A percentile compares a stretch with the other conserved stretches of the same genome.
These are phyloP conservation scores for Muscina levida DNA, from an alignment of 2,888 invertebrate genomes.

Conservation along the genomic window DNA sequence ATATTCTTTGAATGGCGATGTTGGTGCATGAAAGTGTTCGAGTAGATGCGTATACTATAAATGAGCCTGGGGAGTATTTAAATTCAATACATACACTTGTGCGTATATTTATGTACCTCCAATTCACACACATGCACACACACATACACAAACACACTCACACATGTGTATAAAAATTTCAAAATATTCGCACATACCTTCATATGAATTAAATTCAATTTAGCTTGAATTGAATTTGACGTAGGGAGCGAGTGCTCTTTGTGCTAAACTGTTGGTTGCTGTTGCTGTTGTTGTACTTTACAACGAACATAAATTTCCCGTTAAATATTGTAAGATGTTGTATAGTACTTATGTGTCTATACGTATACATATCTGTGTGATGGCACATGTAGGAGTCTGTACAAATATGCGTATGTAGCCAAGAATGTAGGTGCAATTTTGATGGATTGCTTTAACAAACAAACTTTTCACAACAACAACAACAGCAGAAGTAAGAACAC, in stretches of 20 bases:
- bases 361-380: background rate
- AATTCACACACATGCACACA: constrained; percentile 44
- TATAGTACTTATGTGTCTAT: constrained; percentile 8
- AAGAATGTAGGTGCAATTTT: constrained; percentile 78
- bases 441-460: constrained; percentile 76
- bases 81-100: constrained; percentile 58
- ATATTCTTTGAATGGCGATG: background rate
- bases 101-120: constrained; percentile 34
- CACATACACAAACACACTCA: constrained; percentile 9
- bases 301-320: constrained; percentile 40
- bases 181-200: background rate
- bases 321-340: constrained; percentile 55
- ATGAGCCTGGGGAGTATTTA: constrained; percentile 62
- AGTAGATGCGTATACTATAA: constrained; percentile 7
- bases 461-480: constrained; percentile 54
- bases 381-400: background rate
- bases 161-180: constrained; percentile 13
- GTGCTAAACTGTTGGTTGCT: constrained; percentile 5
- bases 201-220: constrained; percentile 76
- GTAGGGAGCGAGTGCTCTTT: background rate
- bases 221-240: constrained; percentile 70
- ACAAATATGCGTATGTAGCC: constrained; percentile 42
- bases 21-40: background rate
- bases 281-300: constrained; percentile 44
- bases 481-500: background rate